Conservation (phyloP, 1,140 invertebrate species). For the Medauroidea extradentata region DNA sequence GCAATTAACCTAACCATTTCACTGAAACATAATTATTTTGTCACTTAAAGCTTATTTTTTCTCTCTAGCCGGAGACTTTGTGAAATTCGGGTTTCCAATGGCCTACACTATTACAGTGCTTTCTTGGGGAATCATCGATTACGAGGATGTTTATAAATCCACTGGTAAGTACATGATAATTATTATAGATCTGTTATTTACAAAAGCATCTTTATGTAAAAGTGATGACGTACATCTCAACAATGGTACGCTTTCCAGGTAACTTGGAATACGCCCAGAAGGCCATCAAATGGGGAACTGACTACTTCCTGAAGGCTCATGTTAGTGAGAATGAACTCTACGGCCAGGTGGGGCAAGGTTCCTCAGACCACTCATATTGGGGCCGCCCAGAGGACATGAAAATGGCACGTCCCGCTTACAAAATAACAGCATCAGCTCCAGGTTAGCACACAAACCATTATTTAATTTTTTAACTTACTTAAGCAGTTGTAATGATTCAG, state of each 20-base stretch:
- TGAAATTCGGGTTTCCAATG: constrained; percentile 63
- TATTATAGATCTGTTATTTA: too few species aligned
- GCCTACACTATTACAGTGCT: constrained; percentile 53
- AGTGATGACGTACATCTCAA: too few species aligned
- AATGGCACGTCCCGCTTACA: constrained; percentile 53
- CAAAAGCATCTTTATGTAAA: too few species aligned
- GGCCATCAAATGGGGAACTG: constrained; percentile 56
- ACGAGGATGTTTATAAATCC: constrained; percentile 37
- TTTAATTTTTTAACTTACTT: too few species aligned
- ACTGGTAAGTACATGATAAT: too few species aligned
- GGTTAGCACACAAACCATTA: too few species aligned
- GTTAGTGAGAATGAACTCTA: constrained; percentile 50
- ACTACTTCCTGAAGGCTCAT: constrained; percentile 60
- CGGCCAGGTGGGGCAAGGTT: constrained; percentile 49
- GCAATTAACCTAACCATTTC: too few species aligned
- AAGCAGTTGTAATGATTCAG: too few species aligned
- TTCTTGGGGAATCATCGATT: constrained; percentile 55
- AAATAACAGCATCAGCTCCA: constrained; percentile 30
- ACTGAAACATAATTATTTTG: too few species aligned
- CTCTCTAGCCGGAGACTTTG: constrained; percentile 55
- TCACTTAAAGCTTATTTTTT: constrained; percentile 2
- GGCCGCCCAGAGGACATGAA: constrained; percentile 59
- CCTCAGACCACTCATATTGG: constrained; percentile 51
- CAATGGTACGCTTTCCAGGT: constrained; percentile 30
- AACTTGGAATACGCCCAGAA: constrained; percentile 44